phyloP scores from a whole-genome alignment of 1,140 invertebrate species.

The Scaptomyza hsui region DNA sequence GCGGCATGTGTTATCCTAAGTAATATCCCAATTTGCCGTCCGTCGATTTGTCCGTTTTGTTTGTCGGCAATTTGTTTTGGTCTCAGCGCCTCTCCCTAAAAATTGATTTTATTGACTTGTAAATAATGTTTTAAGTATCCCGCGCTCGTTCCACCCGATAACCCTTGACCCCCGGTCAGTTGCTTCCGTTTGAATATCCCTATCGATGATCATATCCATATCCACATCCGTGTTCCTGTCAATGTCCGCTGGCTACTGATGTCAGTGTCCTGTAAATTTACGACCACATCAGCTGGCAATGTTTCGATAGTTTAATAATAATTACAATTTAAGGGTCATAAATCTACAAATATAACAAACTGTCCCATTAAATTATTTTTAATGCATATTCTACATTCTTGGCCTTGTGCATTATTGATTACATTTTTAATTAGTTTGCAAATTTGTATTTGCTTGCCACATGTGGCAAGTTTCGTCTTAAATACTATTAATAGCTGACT shows the following conservation, averaged over 20 bases:
- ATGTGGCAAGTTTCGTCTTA: neutral
- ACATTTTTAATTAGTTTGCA: neutral
- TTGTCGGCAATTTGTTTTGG: slow-evolving; percentile 71
- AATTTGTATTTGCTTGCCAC: neutral
- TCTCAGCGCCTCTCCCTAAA: slow-evolving; percentile 50
- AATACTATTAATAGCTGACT: no score
- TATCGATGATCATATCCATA: slow-evolving; percentile 7
- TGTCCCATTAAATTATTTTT: no score
- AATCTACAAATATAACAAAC: no score
- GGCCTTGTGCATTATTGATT: neutral
- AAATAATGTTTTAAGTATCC: slow-evolving; percentile 73
- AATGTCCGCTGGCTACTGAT: slow-evolving; percentile 26
- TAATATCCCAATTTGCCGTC: slow-evolving; percentile 57
- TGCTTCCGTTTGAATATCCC: slow-evolving; percentile 33
- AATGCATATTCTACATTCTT: no score
- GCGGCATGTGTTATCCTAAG: slow-evolving; percentile 68
- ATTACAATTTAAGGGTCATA: neutral
- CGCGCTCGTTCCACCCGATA: neutral
- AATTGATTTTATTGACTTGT: slow-evolving; percentile 81
- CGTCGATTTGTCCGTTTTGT: slow-evolving; percentile 14
- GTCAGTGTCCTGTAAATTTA: slow-evolving; percentile 36
- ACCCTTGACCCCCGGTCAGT: slow-evolving; percentile 13
- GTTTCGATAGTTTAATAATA: neutral
- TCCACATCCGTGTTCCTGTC: slow-evolving; percentile 1
- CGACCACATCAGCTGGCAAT: slow-evolving; percentile 14